Conservation (phyloP, 2,888 invertebrate species). For the Stenodera caucasica region DNA sequence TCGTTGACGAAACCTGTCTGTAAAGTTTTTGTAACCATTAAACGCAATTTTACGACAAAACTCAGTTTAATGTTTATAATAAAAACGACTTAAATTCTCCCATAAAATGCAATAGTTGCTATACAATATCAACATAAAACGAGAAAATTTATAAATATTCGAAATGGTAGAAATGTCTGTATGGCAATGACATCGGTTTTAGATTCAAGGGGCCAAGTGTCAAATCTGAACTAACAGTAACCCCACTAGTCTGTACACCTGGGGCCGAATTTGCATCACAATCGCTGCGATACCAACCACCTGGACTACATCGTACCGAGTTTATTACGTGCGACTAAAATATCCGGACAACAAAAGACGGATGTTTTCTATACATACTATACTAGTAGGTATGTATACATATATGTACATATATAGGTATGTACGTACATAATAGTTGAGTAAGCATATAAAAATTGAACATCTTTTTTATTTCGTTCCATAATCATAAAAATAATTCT, state of each 20-base stretch:
- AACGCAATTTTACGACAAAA: background rate
- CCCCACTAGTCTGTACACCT: constrained; percentile 11
- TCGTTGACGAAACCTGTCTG: background rate
- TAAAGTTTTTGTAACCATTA: background rate
- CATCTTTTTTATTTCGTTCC: too few species aligned
- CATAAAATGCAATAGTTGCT: background rate
- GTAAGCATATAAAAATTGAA: too few species aligned
- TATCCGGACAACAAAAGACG: background rate
- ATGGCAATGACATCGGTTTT: background rate
- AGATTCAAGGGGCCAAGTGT: background rate
- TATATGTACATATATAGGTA: too few species aligned
- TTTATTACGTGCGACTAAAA: background rate
- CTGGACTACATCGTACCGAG: constrained; percentile 5
- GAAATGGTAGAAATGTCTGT: background rate
- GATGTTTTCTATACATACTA: too few species aligned
- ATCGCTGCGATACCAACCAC: constrained; percentile 7
- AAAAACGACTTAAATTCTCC: background rate
- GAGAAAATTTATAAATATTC: background rate
- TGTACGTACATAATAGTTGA: too few species aligned
- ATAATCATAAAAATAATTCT: too few species aligned
- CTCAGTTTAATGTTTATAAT: background rate
- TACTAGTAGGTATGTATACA: too few species aligned
- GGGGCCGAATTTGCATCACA: constrained; percentile 11
- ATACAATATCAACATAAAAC: background rate
- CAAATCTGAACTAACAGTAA: constrained; percentile 1